These are phyloP conservation scores for Zoanthus sansibaricus DNA, from an alignment of 92 coral and sea anemone genomes.

Conservation along the genomic window DNA sequence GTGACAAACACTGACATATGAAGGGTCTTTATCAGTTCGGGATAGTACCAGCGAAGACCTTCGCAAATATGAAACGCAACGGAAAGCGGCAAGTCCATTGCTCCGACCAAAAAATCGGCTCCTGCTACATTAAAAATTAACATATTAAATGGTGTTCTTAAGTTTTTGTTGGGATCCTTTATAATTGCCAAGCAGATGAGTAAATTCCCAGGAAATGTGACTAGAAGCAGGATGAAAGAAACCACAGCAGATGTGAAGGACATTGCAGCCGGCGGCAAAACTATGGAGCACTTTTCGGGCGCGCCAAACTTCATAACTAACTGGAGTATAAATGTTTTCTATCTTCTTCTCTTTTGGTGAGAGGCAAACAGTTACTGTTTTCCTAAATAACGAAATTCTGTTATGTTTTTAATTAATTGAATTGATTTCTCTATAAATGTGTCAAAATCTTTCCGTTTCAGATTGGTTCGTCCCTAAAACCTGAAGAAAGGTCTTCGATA, in stretches of 20 bases:
- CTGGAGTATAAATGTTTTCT: background rate
- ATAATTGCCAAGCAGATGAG: slow-evolving; percentile 75
- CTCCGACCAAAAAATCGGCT: slow-evolving; percentile 79
- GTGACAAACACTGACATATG: slow-evolving; percentile 80
- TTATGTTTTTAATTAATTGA: too few species aligned
- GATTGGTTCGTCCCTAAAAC: too few species aligned
- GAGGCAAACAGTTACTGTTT: background rate
- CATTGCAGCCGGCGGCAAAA: slow-evolving; percentile 60
- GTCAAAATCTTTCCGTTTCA: too few species aligned
- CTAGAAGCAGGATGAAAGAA: slow-evolving; percentile 63
- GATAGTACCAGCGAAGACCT: slow-evolving; percentile 55
- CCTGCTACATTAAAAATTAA: slow-evolving; percentile 77
- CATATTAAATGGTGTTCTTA: slow-evolving; percentile 83
- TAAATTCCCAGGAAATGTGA: slow-evolving; percentile 76
- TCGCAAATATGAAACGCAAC: slow-evolving; percentile 75
- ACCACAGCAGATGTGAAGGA: slow-evolving; percentile 70
- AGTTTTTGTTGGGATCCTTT: slow-evolving; percentile 77
- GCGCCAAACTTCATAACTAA: slow-evolving; percentile 71
- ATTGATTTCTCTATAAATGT: too few species aligned
- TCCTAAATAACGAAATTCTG: background rate
- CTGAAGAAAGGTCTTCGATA: too few species aligned
- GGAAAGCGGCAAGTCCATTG: slow-evolving; percentile 72
- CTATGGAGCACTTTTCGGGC: slow-evolving; percentile 62
- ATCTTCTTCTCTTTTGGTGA: background rate
- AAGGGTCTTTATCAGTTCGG: slow-evolving; percentile 59